Percentiles rank a stretch among this genome's conserved stretches.
Evolutionary conservation across 1,140 invertebrate species (phyloP).

Genomic region (Heliconius hewitsoni): DNA sequence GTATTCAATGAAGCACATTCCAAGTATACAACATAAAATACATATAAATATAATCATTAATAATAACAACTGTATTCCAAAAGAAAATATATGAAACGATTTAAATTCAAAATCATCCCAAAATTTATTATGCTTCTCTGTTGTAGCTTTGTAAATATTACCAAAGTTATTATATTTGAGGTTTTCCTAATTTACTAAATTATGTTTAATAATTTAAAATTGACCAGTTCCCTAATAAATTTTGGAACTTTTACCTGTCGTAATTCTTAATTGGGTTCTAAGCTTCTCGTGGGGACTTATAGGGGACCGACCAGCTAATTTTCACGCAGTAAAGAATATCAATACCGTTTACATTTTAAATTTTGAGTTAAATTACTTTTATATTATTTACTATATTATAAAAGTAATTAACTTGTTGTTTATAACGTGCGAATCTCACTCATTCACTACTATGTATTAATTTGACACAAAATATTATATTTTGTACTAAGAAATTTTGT

Average conservation of each 20-base stretch:
- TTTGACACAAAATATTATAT: too few species aligned
- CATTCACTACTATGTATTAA: too few species aligned
- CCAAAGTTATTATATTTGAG: not conserved
- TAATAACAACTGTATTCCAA: too few species aligned
- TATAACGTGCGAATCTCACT: not conserved
- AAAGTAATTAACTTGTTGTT: not conserved
- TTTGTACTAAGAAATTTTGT: too few species aligned
- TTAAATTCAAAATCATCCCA: not conserved
- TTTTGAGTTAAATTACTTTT: not conserved
- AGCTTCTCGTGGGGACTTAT: not conserved
- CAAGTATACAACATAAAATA: too few species aligned
- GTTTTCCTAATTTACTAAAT: not conserved
- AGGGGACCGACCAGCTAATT: not conserved
- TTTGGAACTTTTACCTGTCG: not conserved
- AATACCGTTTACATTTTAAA: not conserved
- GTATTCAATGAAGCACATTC: too few species aligned
- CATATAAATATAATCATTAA: too few species aligned
- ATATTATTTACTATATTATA: not conserved
- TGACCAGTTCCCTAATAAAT: conserved; percentile 8
- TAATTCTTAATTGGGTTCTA: conserved; percentile 8
- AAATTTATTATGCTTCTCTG: not conserved
- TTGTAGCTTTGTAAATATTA: not conserved
- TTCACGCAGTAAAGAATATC: not conserved
- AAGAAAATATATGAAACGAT: too few species aligned
- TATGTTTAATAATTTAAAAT: conserved; percentile 2